Evolutionary conservation across 2,113 vertebrate genomes (phyloP).

Genomic region (Salvelinus alpinus): DNA sequence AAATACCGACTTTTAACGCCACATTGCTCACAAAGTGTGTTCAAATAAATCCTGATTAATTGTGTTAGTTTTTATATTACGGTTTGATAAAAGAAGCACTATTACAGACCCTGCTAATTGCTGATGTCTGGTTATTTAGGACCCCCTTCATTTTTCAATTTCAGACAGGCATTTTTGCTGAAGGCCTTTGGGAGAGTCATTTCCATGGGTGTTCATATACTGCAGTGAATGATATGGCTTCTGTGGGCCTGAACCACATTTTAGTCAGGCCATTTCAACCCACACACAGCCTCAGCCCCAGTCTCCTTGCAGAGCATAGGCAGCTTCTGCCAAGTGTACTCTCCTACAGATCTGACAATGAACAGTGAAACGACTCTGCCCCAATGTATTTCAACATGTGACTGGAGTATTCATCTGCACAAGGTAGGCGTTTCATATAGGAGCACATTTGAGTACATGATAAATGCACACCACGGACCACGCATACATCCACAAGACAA

Average conservation of each 20-base stretch:
- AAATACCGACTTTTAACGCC: background rate
- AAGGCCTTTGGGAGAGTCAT: background rate
- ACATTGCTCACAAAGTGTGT: background rate
- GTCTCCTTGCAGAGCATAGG: no score
- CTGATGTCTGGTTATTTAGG: background rate
- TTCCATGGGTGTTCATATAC: background rate
- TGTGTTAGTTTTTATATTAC: background rate
- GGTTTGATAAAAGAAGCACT: constrained; percentile 1
- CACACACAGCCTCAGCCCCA: no score
- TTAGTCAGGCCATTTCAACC: no score
- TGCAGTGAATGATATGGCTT: background rate
- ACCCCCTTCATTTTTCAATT: background rate
- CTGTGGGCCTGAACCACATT: background rate
- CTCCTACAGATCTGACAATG: no score
- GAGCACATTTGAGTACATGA: no score
- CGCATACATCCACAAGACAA: no score
- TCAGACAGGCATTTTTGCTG: background rate
- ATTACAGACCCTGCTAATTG: constrained; percentile 7
- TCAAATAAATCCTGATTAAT: constrained; percentile 3
- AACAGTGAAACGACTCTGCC: no score
- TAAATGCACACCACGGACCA: no score
- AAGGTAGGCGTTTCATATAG: no score
- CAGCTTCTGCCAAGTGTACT: no score
- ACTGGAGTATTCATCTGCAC: no score
- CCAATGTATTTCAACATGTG: no score